Percentiles rank a stretch among this genome's conserved stretches.
Conservation (phyloP, 2,888 invertebrate species). For the Aromia moschata region DNA sequence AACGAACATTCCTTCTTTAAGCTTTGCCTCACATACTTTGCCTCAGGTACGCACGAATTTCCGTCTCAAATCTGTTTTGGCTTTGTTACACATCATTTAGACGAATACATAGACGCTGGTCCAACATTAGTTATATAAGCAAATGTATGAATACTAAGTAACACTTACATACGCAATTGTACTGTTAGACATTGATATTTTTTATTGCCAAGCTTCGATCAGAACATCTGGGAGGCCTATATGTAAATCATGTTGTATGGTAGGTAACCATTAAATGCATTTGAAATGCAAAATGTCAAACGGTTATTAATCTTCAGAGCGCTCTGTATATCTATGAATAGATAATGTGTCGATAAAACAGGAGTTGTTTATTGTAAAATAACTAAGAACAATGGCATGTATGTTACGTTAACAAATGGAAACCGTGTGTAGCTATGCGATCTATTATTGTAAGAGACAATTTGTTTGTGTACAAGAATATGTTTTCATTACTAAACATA, state of each 20-base stretch:
- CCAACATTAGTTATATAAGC: too few relatives aligned
- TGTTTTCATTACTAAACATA: background rate
- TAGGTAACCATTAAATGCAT: constrained; percentile 21
- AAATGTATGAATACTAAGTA: too few relatives aligned
- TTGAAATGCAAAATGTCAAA: constrained; percentile 26
- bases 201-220: constrained; percentile 1
- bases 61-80: too few relatives aligned
- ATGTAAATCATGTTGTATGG: constrained; percentile 18
- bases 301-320: constrained; percentile 20
- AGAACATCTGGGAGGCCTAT: constrained; percentile 18
- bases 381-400: constrained; percentile 19
- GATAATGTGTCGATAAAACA: constrained; percentile 22
- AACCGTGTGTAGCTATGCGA: constrained; percentile 14
- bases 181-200: constrained; percentile 5
- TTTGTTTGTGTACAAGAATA: constrained; percentile 21
- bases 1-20: too few relatives aligned
- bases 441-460: constrained; percentile 21
- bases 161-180: too few relatives aligned
- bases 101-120: too few relatives aligned
- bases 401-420: constrained; percentile 14
- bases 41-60: too few relatives aligned
- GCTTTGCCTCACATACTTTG: too few relatives aligned
- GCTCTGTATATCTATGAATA: constrained; percentile 25
- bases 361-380: constrained; percentile 23
- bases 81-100: too few relatives aligned